Evolutionary conservation across 2,113 vertebrate genomes (phyloP), one percentile per base, ranked within the genome.

Genomic region (Pelecanus crispus): DNA sequence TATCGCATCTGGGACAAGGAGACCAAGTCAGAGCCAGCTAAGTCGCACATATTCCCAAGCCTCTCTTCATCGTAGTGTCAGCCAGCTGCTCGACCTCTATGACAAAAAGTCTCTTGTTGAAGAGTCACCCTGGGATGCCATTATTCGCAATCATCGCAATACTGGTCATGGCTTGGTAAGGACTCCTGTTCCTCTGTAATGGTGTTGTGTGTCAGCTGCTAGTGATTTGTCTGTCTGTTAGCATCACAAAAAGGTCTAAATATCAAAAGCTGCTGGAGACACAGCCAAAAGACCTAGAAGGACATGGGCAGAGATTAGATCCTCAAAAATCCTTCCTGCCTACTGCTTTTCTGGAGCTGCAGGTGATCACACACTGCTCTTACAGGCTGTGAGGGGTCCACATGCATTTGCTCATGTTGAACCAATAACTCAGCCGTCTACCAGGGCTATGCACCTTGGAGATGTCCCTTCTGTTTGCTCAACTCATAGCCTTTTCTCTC

Each of bases 1-100:
- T n/a, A 97, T 98, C 2, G 66, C 98, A 24, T 97, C 98, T 1
- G 97, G 98, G 14, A 88, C 98, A 8, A 96, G 97, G 6, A 96
- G 98, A 86, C 98, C 98, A 26, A 98, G 98, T 31, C 99, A 98
- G 90, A 96, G 97, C 72, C 99, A 98, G 73, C 94, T 98, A 24
- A 97, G 92, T 25, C 98, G 83, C 19, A 90, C 97, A 12, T 99
- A 95, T 29, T 98, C 99, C 80, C 98, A 98, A 72, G 97, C 97
- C 67, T 98, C 98, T 42, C 97, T 99, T 42, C 99, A 98, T 38
- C 98, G 98, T 72, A 99, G 99, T 4, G 97, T 99, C 95, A 99
- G 99, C 94, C 99, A 99, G 94, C 98, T 99, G 83, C 98, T 99
- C 19, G 97, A 97, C 80, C 91, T 96, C n/a, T 98, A 98, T 0